Base-by-base conservation (phyloP, 2,797 vertebrate species). In the Sebastes glaucus region DNA sequence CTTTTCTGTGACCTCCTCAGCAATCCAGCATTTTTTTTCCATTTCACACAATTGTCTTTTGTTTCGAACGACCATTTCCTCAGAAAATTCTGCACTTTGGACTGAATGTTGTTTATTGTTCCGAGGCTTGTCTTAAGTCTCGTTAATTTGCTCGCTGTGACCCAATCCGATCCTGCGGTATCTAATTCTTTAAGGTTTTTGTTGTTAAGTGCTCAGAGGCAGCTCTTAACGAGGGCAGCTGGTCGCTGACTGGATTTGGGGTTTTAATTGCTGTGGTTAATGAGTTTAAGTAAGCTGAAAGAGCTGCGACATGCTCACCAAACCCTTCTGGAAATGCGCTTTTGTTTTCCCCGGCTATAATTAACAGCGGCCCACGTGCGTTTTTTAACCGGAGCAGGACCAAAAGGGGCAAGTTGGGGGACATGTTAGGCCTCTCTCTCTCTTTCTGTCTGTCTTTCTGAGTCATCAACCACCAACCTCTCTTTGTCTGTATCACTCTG, bases 211-310 rank as follows among this genome's bases (percentile, higher is more conserved):
- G 91, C 89, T 92, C 86, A 84, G 73, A 83, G 89, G 85, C 88
- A 88, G 90, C 80, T 88, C 73, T 71, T 74, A 93, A 91, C 65
- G 62, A 91, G 82, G 81, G 81, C 72, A 83, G 86, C 91, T 93
- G 92, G 78, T 85, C 90, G 73, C 88, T 89, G 84, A 82, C 92
- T 88, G 87, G 91, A 95, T 95, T 97, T 65, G 93, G 87, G 82
- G 56, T 93, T 95, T 95, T 96, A 96, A 93, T 94, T 95, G 71
- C 81, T 92, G 81, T 84, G 89, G 86, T 93, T 94, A 95, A 95
- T 89, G 89, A 82, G 74, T 93, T 94, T 94, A 96, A 94, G 92
- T 93, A 95, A 92, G 90, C 88, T 92, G 89, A 96, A 95, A 91
- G 91, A 92, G 95, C 59, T 92, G 86, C 77, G 84, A 95, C 88